A percentile compares a stretch with the other conserved stretches of the same genome.
phyloP scores from a whole-genome alignment of 2,888 invertebrate species.

The Chloromyia formosa region DNA sequence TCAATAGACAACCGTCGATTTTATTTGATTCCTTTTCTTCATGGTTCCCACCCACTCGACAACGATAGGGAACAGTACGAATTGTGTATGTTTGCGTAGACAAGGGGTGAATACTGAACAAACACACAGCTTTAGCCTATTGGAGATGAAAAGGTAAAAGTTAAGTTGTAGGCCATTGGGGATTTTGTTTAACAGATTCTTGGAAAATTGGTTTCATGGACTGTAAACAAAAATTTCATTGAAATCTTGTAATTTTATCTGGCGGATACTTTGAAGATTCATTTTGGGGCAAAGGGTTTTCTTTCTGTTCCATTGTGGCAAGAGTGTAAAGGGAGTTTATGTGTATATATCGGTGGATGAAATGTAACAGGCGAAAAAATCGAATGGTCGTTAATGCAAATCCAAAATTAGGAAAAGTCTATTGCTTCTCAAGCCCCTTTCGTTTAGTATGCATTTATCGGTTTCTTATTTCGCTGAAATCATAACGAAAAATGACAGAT shows the following conservation, averaged over 20 bases:
- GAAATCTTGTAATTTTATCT: slow-evolving; percentile 38
- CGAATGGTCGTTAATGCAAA: no score
- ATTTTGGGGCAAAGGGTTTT: not conserved
- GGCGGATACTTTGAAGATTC: slow-evolving; percentile 24
- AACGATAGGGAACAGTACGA: not conserved
- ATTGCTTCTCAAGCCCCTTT: no score
- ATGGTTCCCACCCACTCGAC: not conserved
- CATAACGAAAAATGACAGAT: no score
- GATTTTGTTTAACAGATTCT: slow-evolving; percentile 35
- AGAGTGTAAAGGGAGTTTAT: not conserved
- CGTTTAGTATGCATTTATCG: no score
- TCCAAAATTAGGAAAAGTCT: no score
- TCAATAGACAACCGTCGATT: slow-evolving; percentile 43
- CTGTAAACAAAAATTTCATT: slow-evolving; percentile 39
- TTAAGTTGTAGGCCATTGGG: slow-evolving; percentile 28
- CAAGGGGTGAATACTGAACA: slow-evolving; percentile 30
- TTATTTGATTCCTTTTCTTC: slow-evolving; percentile 31
- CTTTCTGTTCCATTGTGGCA: not conserved
- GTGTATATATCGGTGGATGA: not conserved
- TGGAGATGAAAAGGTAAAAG: slow-evolving; percentile 41
- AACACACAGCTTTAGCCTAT: slow-evolving; percentile 14
- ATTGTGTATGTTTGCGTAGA: slow-evolving; percentile 3
- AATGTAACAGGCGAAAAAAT: not conserved
- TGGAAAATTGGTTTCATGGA: slow-evolving; percentile 43
- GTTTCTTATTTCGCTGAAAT: no score